Evolutionary conservation across 2,113 vertebrate genomes (phyloP), one percentile per base, ranked within the genome.

Genomic region (Corythaixoides concolor): DNA sequence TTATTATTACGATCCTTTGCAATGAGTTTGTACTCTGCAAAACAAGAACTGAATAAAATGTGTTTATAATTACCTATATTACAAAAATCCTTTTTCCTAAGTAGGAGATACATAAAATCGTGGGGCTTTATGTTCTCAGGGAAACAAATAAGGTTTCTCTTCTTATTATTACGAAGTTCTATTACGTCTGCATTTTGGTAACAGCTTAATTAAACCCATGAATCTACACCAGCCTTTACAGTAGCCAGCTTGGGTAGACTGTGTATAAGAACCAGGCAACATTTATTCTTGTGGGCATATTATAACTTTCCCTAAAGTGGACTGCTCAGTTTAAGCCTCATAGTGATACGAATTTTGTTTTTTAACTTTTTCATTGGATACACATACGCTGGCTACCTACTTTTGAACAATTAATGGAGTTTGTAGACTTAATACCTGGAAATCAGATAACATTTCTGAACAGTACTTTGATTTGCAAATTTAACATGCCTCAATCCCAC

Each of bases 131-230:
- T 64, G 43, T 67, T 77, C 60, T 84, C 52, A 56, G 30, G 35
- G 84, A 86, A 93, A 93, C n/a, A 82, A 94, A 64, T 60, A 52
- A 70, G 28, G 21, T 74, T 84, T 80, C 60, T 77, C 15, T 87
- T 88, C 85, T 85, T 79, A 88, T 94, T 81, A 85, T 50, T 33
- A 59, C 12, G 37, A 80, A 79, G 55, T 69, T 82, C 74, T 88
- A 23, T 74, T 78, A 28, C 12, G 45, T 39, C 39, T 93, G 52
- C 15, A 75, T 84, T 93, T 89, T 75, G 15, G 35, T 41, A 58
- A 26, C 49, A 78, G 28, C n/a, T 84, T 94, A 92, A 95, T 96
- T 97, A 95, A 96, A 95, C 64, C 76, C 53, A 92, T 93, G 73
- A 96, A 90, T 94, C 76, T 79, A 39, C 37, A 67, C 6, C 12